Evolutionary conservation across 2,797 vertebrate species (phyloP).

Genomic region (Acipenser oxyrinchus): DNA sequence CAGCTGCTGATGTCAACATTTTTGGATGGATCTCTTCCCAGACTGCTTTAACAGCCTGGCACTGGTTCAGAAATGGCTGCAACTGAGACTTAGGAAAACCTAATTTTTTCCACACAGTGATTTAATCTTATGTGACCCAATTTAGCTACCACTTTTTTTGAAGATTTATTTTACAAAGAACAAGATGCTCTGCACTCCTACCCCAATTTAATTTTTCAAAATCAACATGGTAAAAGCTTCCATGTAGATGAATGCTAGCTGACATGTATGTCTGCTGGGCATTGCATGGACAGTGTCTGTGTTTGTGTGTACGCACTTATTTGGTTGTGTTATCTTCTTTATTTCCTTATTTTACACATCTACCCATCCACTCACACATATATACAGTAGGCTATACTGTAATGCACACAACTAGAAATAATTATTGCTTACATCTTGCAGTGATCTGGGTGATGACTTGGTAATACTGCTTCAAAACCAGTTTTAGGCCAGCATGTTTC

Average conservation of each 20-base stretch:
- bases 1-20: neutral
- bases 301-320: no score
- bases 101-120: conserved; percentile 19
- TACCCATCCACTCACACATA: no score
- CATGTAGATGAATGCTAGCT: no score
- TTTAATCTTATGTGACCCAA: conserved; percentile 10
- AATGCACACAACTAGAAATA: neutral
- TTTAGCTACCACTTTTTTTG: conserved; percentile 5
- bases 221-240: no score
- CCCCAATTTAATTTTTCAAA: no score
- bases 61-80: neutral
- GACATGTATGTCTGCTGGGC: no score
- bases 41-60: neutral
- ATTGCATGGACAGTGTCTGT: no score
- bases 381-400: no score
- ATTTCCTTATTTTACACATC: no score
- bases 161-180: no score
- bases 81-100: neutral
- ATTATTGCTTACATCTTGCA: conserved; percentile 37
- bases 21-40: neutral
- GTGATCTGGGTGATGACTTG: conserved; percentile 27
- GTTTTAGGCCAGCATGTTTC: conserved; percentile 29
- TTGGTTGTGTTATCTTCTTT: no score
- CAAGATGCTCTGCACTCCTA: no score
- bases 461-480: conserved; percentile 32